Percentiles rank a stretch among this genome's conserved stretches.
Conservation (phyloP, 2,888 invertebrate genomes). For the Eilema griseolum region DNA sequence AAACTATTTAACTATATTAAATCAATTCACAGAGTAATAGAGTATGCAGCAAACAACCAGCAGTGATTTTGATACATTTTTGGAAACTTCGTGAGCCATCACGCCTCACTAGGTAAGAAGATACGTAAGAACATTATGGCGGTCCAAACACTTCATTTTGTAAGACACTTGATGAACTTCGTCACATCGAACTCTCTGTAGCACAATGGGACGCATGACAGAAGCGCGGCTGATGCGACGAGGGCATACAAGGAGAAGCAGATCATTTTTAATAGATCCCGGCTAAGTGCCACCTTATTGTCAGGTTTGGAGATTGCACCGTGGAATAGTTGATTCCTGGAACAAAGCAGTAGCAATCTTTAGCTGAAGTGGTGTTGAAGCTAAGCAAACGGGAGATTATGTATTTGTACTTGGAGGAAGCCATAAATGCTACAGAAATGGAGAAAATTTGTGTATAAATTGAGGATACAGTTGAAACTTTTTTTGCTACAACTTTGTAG, state of each 20-base stretch:
- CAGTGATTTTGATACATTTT: not conserved
- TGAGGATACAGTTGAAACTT: not conserved
- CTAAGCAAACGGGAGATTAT: not conserved
- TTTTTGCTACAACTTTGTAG: not conserved
- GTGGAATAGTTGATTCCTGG: slow-evolving; percentile 13
- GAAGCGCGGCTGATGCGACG: slow-evolving; percentile 54
- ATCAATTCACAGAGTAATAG: not conserved
- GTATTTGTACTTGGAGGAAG: not conserved
- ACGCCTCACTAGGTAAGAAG: not conserved
- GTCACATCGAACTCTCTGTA: slow-evolving; percentile 64
- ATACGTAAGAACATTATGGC: not conserved
- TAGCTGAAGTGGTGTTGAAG: slow-evolving; percentile 1
- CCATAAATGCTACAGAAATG: not conserved
- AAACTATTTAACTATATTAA: not conserved
- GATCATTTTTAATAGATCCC: slow-evolving; percentile 55
- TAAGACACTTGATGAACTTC: slow-evolving; percentile 68
- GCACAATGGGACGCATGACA: slow-evolving; percentile 69
- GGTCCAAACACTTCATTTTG: slow-evolving; percentile 57
- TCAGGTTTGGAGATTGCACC: slow-evolving; percentile 16
- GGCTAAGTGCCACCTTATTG: slow-evolving; percentile 3
- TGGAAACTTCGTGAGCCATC: not conserved
- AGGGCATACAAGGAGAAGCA: slow-evolving; percentile 65
- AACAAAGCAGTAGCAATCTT: slow-evolving; percentile 17
- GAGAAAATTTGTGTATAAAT: not conserved
- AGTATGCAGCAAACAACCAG: not conserved